phyloP scores from a whole-genome alignment of 1,140 invertebrate species.

The Antheraea pernyi region DNA sequence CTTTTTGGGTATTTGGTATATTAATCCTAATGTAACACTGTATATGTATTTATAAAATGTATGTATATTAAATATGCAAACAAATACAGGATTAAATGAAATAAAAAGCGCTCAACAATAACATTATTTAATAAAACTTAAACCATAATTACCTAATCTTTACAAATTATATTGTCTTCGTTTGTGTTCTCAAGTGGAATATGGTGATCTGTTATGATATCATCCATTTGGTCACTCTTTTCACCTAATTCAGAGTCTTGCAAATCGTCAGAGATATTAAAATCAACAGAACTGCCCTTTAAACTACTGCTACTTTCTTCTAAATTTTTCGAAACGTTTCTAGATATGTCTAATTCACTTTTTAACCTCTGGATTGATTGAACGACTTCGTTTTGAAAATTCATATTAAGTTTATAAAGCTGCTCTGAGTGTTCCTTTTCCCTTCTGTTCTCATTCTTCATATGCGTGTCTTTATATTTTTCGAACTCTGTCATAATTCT shows the following conservation, averaged over 20 bases:
- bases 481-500: slow-evolving; percentile 68
- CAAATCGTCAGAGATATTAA: slow-evolving; percentile 36
- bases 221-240: slow-evolving; percentile 21
- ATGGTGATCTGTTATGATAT: slow-evolving; percentile 16
- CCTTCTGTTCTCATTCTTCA: slow-evolving; percentile 60
- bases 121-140: not conserved
- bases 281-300: slow-evolving; percentile 44
- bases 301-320: slow-evolving; percentile 39
- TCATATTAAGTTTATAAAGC: slow-evolving; percentile 71
- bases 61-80: too few relatives aligned
- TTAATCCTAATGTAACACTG: too few relatives aligned
- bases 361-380: slow-evolving; percentile 64
- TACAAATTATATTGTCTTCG: not conserved
- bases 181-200: not conserved
- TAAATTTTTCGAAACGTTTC: slow-evolving; percentile 44
- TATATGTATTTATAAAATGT: too few relatives aligned
- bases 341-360: slow-evolving; percentile 62
- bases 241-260: slow-evolving; percentile 22
- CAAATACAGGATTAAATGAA: not conserved
- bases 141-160: not conserved
- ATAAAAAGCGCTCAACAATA: not conserved
- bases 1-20: too few relatives aligned
- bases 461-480: slow-evolving; percentile 66
- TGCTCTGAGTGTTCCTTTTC: slow-evolving; percentile 71
- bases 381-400: slow-evolving; percentile 70